Base-by-base conservation (phyloP, 23 tunicate species). In the Diplosoma virens region DNA sequence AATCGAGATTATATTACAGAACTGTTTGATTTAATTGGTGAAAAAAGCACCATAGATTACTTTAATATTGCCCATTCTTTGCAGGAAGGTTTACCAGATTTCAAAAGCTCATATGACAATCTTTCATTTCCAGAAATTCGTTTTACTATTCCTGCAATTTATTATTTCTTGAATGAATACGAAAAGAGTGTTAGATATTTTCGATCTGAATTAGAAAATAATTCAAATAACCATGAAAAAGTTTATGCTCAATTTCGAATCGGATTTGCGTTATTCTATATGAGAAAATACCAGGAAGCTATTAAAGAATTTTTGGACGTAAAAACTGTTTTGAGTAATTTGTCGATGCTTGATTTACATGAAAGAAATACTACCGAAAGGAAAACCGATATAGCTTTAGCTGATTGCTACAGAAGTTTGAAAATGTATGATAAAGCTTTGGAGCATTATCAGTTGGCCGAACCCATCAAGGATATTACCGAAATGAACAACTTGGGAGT, bases 351-450 rank as follows among this genome's bases (percentile, higher is more conserved):
- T 17, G 5, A 3, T 21, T 3, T 3, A 20, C 16, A 3, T 16
- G 27, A 68, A 4, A 34, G 25, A n/a, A 36, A 11, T 4, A 33
- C 21, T 11, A 9, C 3, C 2, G 3, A 6, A 23, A 20, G 4
- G 4, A 37, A 36, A 23, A n/a, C 52, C 7, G 28, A 33, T 25
- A n/a, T 68, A 34, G 75, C 75, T 33, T 3, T 68, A n/a, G 75
- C 25, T 3, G 53, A 37, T n/a, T 68, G 75, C 75, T 37, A 68
- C 53, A 68, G 27, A 41, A 18, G 25, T 35, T 3, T 68, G 5
- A 68, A 68, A n/a, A 36, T 14, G 52, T 68, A 68, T 23, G 28
- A 68, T 5, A 23, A 68, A 68, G 52, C 75, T 20, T 54, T 68
- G 6, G 5, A 34, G 20, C 30, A 16, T 23, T 37, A 18, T 68